Evolutionary conservation across 2,797 vertebrate genomes (phyloP), one percentile per base, ranked within the genome.

Genomic region (Bryconaethiops microstoma): DNA sequence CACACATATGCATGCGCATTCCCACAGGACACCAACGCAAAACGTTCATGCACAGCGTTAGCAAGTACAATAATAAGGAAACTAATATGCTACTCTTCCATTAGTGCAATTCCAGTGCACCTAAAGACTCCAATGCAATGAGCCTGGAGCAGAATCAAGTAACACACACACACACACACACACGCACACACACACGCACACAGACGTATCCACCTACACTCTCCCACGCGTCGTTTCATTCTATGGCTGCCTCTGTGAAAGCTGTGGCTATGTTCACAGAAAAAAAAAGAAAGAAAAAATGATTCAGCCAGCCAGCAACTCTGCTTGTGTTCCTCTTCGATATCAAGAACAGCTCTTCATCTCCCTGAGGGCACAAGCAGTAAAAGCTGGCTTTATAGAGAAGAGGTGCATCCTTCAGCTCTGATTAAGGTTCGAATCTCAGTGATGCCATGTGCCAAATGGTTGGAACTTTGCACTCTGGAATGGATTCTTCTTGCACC

Each of bases 381-480:
- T 78, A 74, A 78, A 82, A 75, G 62, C 76, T 25, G 35, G 45
- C 55, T 69, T 74, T 78, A 78, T 76, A 74, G 70, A 55, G 81
- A 74, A 77, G 63, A 48, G 75, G 54, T 60, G 54, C 62, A 78
- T 62, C 77, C 76, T 74, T 74, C 76, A 78, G 70, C 76, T 74
- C 67, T 40, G 76, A 78, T 78, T 78, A 78, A 78, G 81, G 72
- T 63, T 62, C 62, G 76, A 78, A 78, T 68, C 63, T 82, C 64
- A 29, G 54, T 69, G n/a, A 29, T 74, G 69, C 57, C 70, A 65
- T 60, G 80, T 72, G 75, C 76, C 70, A 75, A 78, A 69, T 42
- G n/a, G 70, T 55, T 55, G 17, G 21, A 70, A 16, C 54, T 60
- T 67, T 68, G 52, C 23, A 67, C 42, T 77, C 71, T 73, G 57